Evolutionary conservation across 2,113 vertebrate genomes (phyloP), one percentile per base, ranked within the genome.

Genomic region (Siniperca knerii): DNA sequence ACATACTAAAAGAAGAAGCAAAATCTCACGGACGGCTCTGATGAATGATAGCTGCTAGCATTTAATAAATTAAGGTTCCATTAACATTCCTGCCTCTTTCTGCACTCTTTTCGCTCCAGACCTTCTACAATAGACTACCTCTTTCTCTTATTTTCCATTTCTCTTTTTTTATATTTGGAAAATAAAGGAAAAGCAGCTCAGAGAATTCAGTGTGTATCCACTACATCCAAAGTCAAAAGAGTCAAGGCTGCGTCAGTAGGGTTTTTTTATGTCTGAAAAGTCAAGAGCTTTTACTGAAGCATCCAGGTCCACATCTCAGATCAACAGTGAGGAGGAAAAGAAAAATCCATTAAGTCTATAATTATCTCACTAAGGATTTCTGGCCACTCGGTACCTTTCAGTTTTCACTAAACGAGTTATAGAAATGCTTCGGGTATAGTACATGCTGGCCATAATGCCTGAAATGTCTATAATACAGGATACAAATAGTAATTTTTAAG

Each of bases 31-130:
- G 69, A 57, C 9, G 21, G 20, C 21, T 62, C 48, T 21, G 20
- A 46, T 72, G 69, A 82, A 69, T 50, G 65, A 66, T 57, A 16
- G 75, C 67, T 4, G 64, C 69, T 50, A 46, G 13, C 48, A 73
- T 57, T 88, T 55, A 86, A 87, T 83, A 64, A 77, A 82, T 33
- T 37, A 85, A 81, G 84, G 55, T 79, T 87, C 85, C 88, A 92
- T 91, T 87, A 90, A 94, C 72, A 92, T 92, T 91, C 92, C 69
- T 84, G 67, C 29, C 57, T 88, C 44, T 77, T 62, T 46, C 71
- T 62, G 64, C 23, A 73, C 79, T 83, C 48, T 55, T 69, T 88
- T 81, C 66, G 46, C 57, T 84, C 4, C 42, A 77, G 68, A 81
- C 77, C 75, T 81, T 85, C 66, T 23, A 68, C 71, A 79, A 81